Evolutionary conservation across 1,140 invertebrate species (phyloP).

Genomic region (Leptinotarsa undecemlineata): DNA sequence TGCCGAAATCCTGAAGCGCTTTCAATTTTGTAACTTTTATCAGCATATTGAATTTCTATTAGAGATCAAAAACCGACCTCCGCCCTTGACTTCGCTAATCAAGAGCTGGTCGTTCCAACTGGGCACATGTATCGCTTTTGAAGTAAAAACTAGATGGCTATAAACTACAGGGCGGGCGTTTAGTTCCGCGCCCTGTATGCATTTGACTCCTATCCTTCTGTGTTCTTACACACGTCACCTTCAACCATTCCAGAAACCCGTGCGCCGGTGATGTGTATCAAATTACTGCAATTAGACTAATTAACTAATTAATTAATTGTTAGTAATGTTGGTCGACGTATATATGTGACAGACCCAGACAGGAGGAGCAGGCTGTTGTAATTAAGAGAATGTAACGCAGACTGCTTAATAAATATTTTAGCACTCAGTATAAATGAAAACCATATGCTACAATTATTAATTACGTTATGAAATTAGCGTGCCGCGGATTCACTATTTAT

Average conservation of each 20-base stretch:
- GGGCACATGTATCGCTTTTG: too few species aligned
- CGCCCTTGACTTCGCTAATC: too few species aligned
- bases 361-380: constrained; percentile 15
- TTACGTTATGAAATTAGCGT: constrained; percentile 29
- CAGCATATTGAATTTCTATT: too few species aligned
- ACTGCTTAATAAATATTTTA: constrained; percentile 27
- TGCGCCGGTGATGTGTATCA: constrained; percentile 16
- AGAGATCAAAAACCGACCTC: too few species aligned
- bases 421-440: constrained; percentile 24
- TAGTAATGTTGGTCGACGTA: constrained; percentile 15
- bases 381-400: constrained; percentile 25
- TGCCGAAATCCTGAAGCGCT: too few species aligned
- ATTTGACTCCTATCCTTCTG: neutral
- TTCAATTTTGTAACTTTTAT: too few species aligned
- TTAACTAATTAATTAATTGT: constrained; percentile 28
- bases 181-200: neutral
- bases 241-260: neutral
- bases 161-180: neutral
- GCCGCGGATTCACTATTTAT: constrained; percentile 25
- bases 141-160: too few species aligned
- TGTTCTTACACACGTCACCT: neutral
- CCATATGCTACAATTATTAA: constrained; percentile 29
- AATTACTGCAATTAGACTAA: constrained; percentile 23
- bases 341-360: constrained; percentile 15
- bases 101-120: too few species aligned